These are phyloP conservation scores for Sinocyclocheilus maitianheensis DNA, from an alignment of 2,113 vertebrate species.

Conservation along the genomic window DNA sequence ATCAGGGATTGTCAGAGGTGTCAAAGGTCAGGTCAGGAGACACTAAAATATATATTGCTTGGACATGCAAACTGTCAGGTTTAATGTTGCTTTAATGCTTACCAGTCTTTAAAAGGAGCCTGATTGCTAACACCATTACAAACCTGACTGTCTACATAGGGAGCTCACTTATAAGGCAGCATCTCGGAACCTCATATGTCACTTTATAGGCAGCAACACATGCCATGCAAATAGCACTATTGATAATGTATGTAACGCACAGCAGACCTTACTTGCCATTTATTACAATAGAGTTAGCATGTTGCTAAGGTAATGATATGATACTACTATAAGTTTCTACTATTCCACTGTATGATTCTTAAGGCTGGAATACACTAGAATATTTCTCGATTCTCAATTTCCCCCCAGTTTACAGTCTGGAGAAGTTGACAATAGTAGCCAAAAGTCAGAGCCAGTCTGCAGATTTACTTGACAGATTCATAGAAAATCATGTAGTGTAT, in stretches of 20 bases:
- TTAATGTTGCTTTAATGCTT: conserved; percentile 28
- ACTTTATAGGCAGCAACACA: not conserved
- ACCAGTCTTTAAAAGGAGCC: not conserved
- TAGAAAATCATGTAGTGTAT: no score
- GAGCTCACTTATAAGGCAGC: not conserved
- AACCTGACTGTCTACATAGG: not conserved
- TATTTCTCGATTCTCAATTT: no score
- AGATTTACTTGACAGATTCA: no score
- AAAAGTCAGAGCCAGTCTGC: no score
- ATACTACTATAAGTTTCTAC: no score
- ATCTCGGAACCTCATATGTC: not conserved
- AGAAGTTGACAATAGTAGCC: no score
- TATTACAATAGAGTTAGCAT: not conserved
- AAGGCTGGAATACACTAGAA: no score
- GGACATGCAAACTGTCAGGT: not conserved
- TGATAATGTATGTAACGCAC: not conserved
- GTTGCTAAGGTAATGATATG: not conserved
- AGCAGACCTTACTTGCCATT: not conserved
- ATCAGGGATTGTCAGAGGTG: conserved; percentile 16
- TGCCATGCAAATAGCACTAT: not conserved
- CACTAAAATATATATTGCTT: conserved; percentile 39
- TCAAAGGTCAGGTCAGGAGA: conserved; percentile 54
- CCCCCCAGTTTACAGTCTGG: no score
- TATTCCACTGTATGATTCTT: no score
- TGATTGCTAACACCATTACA: not conserved